Evolutionary conservation across 2,113 vertebrate species (phyloP).

Genomic region (Alectura lathami): DNA sequence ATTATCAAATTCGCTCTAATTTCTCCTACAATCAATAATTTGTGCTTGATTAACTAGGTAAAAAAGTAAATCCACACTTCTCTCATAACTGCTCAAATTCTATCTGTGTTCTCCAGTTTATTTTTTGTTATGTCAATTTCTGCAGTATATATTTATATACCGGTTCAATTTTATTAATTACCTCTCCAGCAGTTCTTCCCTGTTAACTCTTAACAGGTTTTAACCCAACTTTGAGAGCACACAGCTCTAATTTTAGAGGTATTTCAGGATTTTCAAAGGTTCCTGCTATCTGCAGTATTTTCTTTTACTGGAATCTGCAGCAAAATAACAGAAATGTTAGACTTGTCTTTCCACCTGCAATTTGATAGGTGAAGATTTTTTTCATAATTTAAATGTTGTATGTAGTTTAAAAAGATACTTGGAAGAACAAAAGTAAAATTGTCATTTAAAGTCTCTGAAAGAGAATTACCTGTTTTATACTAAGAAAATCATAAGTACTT

Average conservation of each 20-base stretch:
- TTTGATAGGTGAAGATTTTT: not conserved
- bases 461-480: not conserved
- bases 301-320: not conserved
- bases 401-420: not conserved
- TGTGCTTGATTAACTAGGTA: not conserved
- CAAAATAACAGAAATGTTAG: not conserved
- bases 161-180: not conserved
- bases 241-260: not conserved
- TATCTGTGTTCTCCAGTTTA: not conserved
- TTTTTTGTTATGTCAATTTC: not conserved
- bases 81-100: not conserved
- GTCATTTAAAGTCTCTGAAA: not conserved
- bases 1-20: not conserved
- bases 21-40: not conserved
- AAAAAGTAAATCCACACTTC: not conserved
- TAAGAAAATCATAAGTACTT: not conserved
- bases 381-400: too few species aligned
- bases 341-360: not conserved
- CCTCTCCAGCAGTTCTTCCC: not conserved
- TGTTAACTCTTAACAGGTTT: not conserved
- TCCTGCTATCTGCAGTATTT: not conserved
- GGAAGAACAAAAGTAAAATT: not conserved
- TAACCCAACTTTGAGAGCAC: not conserved
- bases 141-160: not conserved
- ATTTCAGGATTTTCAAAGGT: not conserved